These are phyloP conservation scores for Stegastes partitus DNA, from an alignment of 2,113 vertebrate species.

Conservation along the genomic window DNA sequence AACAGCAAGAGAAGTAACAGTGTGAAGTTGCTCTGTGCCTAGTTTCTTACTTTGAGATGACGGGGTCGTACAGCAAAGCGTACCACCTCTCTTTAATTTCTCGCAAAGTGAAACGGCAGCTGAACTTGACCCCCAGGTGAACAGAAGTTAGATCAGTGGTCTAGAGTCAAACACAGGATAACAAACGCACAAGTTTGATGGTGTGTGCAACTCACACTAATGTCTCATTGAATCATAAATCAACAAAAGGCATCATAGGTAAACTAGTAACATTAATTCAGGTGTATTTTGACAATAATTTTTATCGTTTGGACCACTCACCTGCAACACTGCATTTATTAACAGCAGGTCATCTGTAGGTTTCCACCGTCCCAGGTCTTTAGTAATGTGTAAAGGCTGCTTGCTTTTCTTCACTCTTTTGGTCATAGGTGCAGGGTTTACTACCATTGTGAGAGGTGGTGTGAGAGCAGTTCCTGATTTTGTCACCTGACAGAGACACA, in stretches of 20 bases:
- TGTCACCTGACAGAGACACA: constrained; percentile 83
- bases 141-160: constrained; percentile 95
- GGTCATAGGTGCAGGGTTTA: constrained; percentile 87
- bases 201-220: background rate
- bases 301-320: constrained; percentile 49
- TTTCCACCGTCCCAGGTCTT: constrained; percentile 96
- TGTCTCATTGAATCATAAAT: background rate
- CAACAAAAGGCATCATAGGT: background rate
- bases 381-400: constrained; percentile 94
- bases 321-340: constrained; percentile 95
- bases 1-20: background rate
- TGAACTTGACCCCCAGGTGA: constrained; percentile 96
- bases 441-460: constrained; percentile 87
- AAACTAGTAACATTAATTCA: background rate
- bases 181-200: background rate
- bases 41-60: constrained; percentile 94
- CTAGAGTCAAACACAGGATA: constrained; percentile 75
- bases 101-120: constrained; percentile 94
- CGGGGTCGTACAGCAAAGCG: constrained; percentile 94
- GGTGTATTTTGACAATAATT: background rate
- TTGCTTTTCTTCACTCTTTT: constrained; percentile 97
- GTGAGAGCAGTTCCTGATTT: constrained; percentile 88
- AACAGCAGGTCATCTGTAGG: constrained; percentile 93
- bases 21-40: background rate
- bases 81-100: constrained; percentile 98